Percentiles rank a stretch among this genome's conserved stretches.
Conservation (phyloP, 2,113 vertebrate species). For the Calypte anna region DNA sequence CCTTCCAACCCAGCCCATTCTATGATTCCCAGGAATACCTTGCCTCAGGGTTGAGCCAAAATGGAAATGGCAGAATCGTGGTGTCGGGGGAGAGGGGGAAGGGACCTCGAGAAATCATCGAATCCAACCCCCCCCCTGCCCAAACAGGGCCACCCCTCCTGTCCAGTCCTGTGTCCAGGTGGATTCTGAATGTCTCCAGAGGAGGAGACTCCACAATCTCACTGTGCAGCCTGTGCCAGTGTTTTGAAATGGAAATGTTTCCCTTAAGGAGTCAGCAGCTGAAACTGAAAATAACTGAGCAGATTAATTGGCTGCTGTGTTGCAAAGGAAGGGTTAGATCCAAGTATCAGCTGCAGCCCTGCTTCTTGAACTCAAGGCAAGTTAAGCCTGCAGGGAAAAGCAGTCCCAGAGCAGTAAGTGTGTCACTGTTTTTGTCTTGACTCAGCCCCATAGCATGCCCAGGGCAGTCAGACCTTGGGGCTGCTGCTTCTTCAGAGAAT, state of each 20-base stretch:
- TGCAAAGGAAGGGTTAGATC: not conserved
- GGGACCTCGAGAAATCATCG: no score
- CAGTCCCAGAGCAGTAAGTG: not conserved
- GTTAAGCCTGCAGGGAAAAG: not conserved
- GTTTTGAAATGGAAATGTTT: no score
- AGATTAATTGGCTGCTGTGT: not conserved
- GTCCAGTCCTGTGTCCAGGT: no score
- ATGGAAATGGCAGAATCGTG: not conserved
- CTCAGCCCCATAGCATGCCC: not conserved
- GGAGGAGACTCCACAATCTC: no score
- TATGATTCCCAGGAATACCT: not conserved
- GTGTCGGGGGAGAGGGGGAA: no score
- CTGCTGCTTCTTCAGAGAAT: not conserved
- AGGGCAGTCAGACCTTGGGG: not conserved
- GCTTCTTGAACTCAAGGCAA: not conserved
- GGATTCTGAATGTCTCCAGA: no score
- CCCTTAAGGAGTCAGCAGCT: no score
- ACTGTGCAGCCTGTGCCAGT: no score
- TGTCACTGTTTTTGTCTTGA: not conserved
- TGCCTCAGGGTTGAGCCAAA: rapidly evolving
- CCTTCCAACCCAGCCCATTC: no score
- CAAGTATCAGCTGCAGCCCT: rapidly evolving
- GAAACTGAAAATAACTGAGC: not conserved
- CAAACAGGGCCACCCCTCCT: no score
- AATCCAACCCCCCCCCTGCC: no score